Percentiles rank a stretch among this genome's conserved stretches.
Evolutionary conservation across 2,113 vertebrate species (phyloP).

Genomic region (Dissostichus mawsoni): DNA sequence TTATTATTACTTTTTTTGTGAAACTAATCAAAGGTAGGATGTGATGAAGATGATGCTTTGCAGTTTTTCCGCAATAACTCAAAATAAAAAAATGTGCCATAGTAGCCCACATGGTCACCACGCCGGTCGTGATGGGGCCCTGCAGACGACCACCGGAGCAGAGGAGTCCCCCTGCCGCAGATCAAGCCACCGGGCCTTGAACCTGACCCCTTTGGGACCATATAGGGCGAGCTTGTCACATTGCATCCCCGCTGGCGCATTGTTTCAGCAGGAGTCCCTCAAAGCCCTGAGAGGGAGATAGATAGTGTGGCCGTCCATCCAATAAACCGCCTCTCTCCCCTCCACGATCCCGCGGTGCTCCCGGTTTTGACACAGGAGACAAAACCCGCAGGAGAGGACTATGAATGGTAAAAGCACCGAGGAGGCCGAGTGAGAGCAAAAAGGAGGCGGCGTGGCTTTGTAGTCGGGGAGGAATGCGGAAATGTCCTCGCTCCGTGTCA

Average conservation of each 20-base stretch:
- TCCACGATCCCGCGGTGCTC: constrained; percentile 74
- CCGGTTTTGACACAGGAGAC: constrained; percentile 86
- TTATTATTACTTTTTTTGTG: background rate
- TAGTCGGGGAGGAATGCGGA: constrained; percentile 99
- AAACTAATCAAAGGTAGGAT: background rate
- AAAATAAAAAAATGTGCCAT: background rate
- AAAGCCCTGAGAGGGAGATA: constrained; percentile 54
- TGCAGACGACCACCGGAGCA: constrained; percentile 71
- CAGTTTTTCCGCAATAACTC: background rate
- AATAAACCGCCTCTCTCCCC: constrained; percentile 69
- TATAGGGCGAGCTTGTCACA: constrained; percentile 60
- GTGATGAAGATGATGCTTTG: background rate
- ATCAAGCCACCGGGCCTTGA: constrained; percentile 76
- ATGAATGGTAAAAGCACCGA: constrained; percentile 89
- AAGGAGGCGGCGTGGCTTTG: constrained; percentile 95
- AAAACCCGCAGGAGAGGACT: constrained; percentile 85
- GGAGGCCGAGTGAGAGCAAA: constrained; percentile 92
- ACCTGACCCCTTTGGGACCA: constrained; percentile 76
- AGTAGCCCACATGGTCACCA: background rate
- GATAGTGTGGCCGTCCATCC: constrained; percentile 76
- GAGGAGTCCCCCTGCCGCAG: constrained; percentile 54
- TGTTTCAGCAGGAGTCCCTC: constrained; percentile 58
- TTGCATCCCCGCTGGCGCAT: constrained; percentile 59
- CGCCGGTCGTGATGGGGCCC: background rate
- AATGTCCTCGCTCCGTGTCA: constrained; percentile 98